Percentiles rank a stretch among this genome's conserved stretches.
Evolutionary conservation across 2,113 vertebrate species (phyloP).

Genomic region (Trachemys scripta): DNA sequence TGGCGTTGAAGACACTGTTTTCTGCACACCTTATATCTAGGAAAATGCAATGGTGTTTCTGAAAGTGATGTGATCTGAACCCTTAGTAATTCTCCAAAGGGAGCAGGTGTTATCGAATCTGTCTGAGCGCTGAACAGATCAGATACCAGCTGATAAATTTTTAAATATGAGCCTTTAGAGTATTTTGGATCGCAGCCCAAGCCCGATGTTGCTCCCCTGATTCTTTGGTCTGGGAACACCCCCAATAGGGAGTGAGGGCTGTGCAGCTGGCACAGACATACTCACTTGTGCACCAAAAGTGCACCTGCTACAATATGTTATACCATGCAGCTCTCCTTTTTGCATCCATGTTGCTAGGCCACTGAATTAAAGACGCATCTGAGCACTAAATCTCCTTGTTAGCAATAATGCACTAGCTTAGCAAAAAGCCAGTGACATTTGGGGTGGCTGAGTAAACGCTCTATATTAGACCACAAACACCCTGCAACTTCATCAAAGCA

Average conservation of each 20-base stretch:
- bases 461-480: rapidly evolving
- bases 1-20: background rate
- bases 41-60: background rate
- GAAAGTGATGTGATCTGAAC: background rate
- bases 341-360: background rate
- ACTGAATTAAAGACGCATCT: background rate
- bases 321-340: background rate
- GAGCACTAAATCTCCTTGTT: background rate
- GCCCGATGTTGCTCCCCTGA: background rate
- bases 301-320: background rate
- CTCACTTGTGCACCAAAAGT: background rate
- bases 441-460: background rate
- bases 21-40: background rate
- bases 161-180: background rate
- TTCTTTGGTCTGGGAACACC: background rate
- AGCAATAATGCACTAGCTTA: background rate
- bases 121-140: background rate
- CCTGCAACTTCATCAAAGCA: rapidly evolving
- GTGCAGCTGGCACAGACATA: background rate
- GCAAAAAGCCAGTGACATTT: background rate
- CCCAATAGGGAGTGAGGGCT: background rate
- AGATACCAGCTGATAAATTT: background rate
- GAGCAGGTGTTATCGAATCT: background rate
- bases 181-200: background rate
- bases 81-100: background rate